Base-by-base conservation (phyloP, 2,113 vertebrate species). In the Oostethus manadensis region DNA sequence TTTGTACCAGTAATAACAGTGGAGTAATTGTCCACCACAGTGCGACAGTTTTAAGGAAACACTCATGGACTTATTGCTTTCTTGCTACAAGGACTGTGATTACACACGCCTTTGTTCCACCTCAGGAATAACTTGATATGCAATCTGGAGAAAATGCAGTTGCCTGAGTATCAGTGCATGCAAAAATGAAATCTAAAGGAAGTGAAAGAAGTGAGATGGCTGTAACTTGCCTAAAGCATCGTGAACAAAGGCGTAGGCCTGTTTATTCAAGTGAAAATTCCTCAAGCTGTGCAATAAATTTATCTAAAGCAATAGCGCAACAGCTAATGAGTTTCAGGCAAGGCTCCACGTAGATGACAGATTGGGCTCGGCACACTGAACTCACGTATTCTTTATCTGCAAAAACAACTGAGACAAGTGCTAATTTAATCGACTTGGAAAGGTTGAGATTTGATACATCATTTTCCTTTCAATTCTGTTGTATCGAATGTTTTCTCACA, bases 101-200 rank as follows among this genome's bases (percentile, higher is more conserved):
- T 23, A 63, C 46, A 58, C 47, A 29, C 17, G 23, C 51, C 43
- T 76, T 68, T 44, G 55, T 62, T 56, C 66, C 14, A 61, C 18
- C 57, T 67, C 23, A 23, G 55, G 55, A 42, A 56, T 23, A 22
- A 38, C 17, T 40, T 15, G 6, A 13, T 18, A 29, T 54, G 29
- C 51, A 54, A 54, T 54, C 40, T 55, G 56, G 38, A 2, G 7
- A 44, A 56, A 60, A 58, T 33, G 51, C 48, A 44, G 57, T 60
- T 54, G 60, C 40, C 18, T 54, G 18, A 15, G 54, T 35, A 23
- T 51, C 46, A 60, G 8, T n/a, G 42, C 48, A 55, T 50, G 46
- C 35, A 42, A 51, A 56, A 38, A 53, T 45, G 20, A 47, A 58
- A 54, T 23, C 17, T 50, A 43, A 38, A 40, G 46, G 35, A 65